Conservation (phyloP, 2,888 invertebrate species). For the Cephus spinipes region DNA sequence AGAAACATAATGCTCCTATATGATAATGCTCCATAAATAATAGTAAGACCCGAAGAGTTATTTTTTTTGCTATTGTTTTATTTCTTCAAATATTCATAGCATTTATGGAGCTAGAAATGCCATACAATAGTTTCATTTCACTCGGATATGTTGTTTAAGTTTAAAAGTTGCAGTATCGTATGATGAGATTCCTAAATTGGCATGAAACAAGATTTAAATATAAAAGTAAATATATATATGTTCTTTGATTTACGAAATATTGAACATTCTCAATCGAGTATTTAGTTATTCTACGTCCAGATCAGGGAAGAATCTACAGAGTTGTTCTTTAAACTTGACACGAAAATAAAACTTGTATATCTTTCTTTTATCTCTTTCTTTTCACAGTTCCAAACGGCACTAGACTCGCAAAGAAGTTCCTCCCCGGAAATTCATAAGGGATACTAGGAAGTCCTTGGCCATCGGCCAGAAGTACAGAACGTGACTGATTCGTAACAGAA, state of each 20-base stretch:
- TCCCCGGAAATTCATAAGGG: slow-evolving; percentile 49
- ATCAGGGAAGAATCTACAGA: not conserved
- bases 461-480: slow-evolving; percentile 31
- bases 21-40: not conserved
- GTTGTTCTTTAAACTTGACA: not conserved
- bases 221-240: not conserved
- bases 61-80: not conserved
- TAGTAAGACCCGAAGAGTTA: not conserved
- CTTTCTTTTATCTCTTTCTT: not conserved
- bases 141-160: not conserved
- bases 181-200: not conserved
- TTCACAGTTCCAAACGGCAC: not conserved
- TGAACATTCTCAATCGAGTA: not conserved
- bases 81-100: not conserved
- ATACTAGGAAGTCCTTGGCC: slow-evolving; percentile 44
- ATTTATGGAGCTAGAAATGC: not conserved
- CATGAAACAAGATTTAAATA: not conserved
- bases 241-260: not conserved
- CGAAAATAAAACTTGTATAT: not conserved
- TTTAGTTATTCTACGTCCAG: not conserved
- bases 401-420: slow-evolving; percentile 1
- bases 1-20: not conserved
- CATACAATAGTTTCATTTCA: not conserved
- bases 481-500: not conserved
- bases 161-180: not conserved